Conservation (phyloP, 2,888 invertebrate species). For the Platycheirus rosarum region DNA sequence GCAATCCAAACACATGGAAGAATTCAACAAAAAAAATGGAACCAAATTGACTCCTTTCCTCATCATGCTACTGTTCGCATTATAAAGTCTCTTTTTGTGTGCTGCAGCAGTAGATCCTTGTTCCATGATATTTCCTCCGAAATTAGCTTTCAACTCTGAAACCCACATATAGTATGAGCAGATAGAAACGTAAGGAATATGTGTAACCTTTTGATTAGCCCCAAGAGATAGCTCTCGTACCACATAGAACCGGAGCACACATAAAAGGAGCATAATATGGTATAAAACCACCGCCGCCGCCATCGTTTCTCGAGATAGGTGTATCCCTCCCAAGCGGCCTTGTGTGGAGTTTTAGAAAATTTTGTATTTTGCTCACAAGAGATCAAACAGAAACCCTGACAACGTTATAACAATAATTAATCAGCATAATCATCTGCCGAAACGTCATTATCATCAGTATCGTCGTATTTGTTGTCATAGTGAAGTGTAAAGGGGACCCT, state of each 20-base stretch:
- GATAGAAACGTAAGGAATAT: background rate
- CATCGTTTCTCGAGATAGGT: too few species aligned
- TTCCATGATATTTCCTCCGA: constrained; percentile 50
- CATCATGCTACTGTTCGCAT: constrained; percentile 28
- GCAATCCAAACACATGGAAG: constrained; percentile 4
- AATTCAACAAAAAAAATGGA: constrained; percentile 15
- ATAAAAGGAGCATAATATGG: constrained; percentile 8
- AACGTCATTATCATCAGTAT: constrained; percentile 43
- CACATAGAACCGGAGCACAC: constrained; percentile 21
- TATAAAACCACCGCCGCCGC: background rate
- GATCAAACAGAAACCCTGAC: constrained; percentile 61
- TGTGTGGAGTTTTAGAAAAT: constrained; percentile 53
- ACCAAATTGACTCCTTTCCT: constrained; percentile 45
- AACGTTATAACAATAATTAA: constrained; percentile 68
- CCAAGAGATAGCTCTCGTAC: constrained; percentile 55
- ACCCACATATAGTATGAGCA: constrained; percentile 7
- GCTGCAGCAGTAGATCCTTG: constrained; percentile 41
- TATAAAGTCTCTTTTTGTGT: constrained; percentile 24
- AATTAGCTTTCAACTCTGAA: constrained; percentile 55
- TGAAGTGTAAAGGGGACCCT: constrained; percentile 40
- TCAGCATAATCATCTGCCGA: constrained; percentile 53
- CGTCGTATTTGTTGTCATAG: constrained; percentile 22
- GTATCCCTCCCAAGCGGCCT: constrained; percentile 27
- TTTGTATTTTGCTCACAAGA: constrained; percentile 35
- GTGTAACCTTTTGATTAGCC: constrained; percentile 54